A percentile compares a stretch with the other conserved stretches of the same genome.
Evolutionary conservation across 2,113 vertebrate species (phyloP).

Genomic region (Sceloporus undulatus): DNA sequence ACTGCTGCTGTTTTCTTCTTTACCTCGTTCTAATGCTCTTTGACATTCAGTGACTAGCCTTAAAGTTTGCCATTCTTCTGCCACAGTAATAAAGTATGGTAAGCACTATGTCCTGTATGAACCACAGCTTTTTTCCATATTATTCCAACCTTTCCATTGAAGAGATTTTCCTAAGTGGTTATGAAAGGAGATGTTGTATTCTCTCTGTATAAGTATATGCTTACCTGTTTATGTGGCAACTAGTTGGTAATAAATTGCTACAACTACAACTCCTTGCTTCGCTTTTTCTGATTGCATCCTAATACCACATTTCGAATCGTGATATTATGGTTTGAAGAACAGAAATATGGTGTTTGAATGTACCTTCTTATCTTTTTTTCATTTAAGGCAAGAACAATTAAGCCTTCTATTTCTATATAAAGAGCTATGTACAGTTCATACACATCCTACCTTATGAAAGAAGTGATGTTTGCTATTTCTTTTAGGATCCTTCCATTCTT

Average conservation of each 20-base stretch:
- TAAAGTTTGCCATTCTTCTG: conserved; percentile 36
- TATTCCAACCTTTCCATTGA: conserved; percentile 9
- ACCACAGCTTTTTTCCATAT: conserved; percentile 21
- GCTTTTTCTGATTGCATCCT: not conserved
- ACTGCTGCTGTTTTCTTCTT: conserved; percentile 13
- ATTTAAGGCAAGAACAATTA: not conserved
- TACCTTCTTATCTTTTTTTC: not conserved
- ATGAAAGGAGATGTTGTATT: conserved; percentile 31
- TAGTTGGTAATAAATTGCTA: not conserved
- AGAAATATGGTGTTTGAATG: not conserved
- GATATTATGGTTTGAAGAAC: not conserved
- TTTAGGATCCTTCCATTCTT: not conserved
- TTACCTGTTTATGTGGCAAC: not conserved
- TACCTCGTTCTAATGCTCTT: conserved; percentile 20
- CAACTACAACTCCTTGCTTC: not conserved
- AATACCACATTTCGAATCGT: not conserved
- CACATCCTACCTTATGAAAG: not conserved
- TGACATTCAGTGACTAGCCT: conserved; percentile 2
- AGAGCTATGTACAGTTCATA: not conserved
- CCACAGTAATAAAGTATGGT: conserved; percentile 11
- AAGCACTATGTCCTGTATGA: not conserved
- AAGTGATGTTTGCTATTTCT: not conserved
- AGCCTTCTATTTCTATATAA: not conserved
- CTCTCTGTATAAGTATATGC: not conserved
- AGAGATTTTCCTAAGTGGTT: conserved; percentile 20